A percentile compares a stretch with the other conserved stretches of the same genome.
Conservation (phyloP, 1,140 invertebrate species). For the Euglossa dilemma region DNA sequence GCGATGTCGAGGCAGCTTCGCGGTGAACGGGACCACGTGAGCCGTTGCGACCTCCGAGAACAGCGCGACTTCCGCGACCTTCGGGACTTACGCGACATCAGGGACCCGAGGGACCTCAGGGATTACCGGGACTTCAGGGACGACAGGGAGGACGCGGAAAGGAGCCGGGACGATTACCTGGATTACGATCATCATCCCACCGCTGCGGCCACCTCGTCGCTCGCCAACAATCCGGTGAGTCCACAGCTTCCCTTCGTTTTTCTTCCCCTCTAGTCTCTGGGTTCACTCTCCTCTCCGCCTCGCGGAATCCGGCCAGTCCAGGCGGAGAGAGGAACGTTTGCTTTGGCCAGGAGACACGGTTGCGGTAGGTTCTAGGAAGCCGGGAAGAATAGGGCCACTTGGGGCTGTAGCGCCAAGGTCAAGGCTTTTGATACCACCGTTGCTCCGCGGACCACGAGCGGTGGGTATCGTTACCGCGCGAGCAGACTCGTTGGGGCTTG, state of each 20-base stretch:
- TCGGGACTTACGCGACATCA: slow-evolving; percentile 64
- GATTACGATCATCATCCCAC: slow-evolving; percentile 73
- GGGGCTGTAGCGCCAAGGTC: not conserved
- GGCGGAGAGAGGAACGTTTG: too few relatives aligned
- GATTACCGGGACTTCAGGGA: slow-evolving; percentile 64
- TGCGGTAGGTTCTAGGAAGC: not conserved
- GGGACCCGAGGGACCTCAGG: slow-evolving; percentile 64
- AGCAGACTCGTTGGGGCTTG: not conserved
- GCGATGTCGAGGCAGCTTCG: slow-evolving; percentile 77
- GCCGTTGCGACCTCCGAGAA: slow-evolving; percentile 56
- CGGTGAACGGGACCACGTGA: slow-evolving; percentile 72
- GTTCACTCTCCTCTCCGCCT: too few relatives aligned
- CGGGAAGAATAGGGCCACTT: not conserved
- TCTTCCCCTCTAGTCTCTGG: not conserved
- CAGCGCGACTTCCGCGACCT: slow-evolving; percentile 66
- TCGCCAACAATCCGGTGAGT: slow-evolving; percentile 76
- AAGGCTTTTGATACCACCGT: slow-evolving; percentile 13
- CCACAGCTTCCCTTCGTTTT: not conserved
- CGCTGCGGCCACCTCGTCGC: slow-evolving; percentile 68
- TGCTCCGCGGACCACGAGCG: slow-evolving; percentile 1
- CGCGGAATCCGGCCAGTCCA: too few relatives aligned
- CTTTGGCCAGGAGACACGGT: not conserved
- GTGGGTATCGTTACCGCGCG: slow-evolving; percentile 9
- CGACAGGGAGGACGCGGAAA: slow-evolving; percentile 41
- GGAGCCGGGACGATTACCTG: slow-evolving; percentile 69